Evolutionary conservation across 37 sponge, comb jelly and placozoan species (phyloP).

Genomic region (Ephydatia muelleri): DNA sequence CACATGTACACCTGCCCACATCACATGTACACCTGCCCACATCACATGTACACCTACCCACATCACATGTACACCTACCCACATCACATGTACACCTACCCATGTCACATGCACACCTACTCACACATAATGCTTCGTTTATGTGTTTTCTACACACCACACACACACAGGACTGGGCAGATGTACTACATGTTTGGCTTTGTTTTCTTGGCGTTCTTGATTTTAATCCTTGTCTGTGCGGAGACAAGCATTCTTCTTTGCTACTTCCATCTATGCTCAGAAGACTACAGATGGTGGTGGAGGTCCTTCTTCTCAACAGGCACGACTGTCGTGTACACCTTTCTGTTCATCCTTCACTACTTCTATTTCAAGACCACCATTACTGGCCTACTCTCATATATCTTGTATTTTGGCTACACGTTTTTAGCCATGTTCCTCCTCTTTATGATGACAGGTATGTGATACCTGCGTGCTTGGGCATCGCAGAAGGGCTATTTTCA

Average conservation of each 20-base stretch:
- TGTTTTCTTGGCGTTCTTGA: constrained; percentile 87
- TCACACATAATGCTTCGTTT: neutral
- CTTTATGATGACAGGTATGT: constrained; percentile 90
- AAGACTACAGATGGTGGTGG: constrained; percentile 99
- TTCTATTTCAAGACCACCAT: constrained; percentile 82
- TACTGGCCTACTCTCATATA: constrained; percentile 68
- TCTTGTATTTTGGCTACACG: constrained; percentile 98
- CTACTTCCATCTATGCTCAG: constrained; percentile 99
- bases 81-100: too few species aligned
- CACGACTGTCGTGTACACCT: constrained; percentile 78
- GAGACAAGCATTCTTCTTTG: constrained; percentile 94
- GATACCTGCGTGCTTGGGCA: neutral
- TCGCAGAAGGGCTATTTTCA: neutral
- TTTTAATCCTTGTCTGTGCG: constrained; percentile 86
- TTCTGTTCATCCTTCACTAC: constrained; percentile 91
- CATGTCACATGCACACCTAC: neutral
- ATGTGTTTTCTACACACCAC: neutral
- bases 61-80: neutral
- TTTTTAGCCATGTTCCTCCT: constrained; percentile 84
- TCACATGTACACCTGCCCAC: neutral
- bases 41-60: neutral
- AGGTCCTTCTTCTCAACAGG: constrained; percentile 93
- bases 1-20: neutral
- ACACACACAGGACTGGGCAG: constrained; percentile 82
- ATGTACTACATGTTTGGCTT: constrained; percentile 99